phyloP scores from a whole-genome alignment of 2,797 vertebrate genomes.

The Xenentodon cancila region DNA sequence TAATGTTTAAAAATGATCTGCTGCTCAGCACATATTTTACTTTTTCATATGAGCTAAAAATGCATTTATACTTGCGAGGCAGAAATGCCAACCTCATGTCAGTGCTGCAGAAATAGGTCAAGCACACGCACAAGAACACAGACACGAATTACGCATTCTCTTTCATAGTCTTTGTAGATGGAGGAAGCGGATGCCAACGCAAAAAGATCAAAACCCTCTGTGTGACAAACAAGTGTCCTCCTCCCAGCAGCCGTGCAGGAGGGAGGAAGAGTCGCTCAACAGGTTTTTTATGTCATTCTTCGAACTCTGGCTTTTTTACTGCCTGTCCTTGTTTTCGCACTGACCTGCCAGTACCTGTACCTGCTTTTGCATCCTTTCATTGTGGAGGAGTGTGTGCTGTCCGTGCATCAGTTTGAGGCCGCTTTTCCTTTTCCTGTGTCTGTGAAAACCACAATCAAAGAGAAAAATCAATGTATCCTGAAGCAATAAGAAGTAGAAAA shows the following conservation, averaged over 20 bases:
- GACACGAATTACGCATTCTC: constrained; percentile 79
- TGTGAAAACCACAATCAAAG: constrained; percentile 72
- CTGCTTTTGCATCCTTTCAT: constrained; percentile 59
- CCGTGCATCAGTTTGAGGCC: constrained; percentile 47
- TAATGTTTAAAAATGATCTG: not conserved
- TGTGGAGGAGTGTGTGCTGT: constrained; percentile 29
- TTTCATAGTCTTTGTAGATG: constrained; percentile 87
- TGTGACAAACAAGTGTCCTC: constrained; percentile 85
- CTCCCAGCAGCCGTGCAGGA: constrained; percentile 80
- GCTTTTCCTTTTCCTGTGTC: constrained; percentile 60
- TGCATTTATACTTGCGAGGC: constrained; percentile 41
- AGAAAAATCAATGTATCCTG: constrained; percentile 75
- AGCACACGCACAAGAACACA: constrained; percentile 37
- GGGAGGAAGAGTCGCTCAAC: constrained; percentile 82
- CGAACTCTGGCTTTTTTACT: constrained; percentile 31
- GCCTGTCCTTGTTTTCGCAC: constrained; percentile 49
- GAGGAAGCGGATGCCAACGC: constrained; percentile 88
- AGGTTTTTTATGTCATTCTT: constrained; percentile 75
- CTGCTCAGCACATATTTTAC: not conserved
- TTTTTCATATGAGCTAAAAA: constrained; percentile 23
- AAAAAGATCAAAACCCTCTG: constrained; percentile 84
- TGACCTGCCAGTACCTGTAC: constrained; percentile 59
- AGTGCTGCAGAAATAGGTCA: constrained; percentile 73
- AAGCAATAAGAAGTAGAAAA: constrained; percentile 49
- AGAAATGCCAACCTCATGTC: constrained; percentile 72